Percentiles rank a stretch among this genome's conserved stretches.
Evolutionary conservation across 2,888 invertebrate species (phyloP).

Genomic region (Parascotia fuliginaria): DNA sequence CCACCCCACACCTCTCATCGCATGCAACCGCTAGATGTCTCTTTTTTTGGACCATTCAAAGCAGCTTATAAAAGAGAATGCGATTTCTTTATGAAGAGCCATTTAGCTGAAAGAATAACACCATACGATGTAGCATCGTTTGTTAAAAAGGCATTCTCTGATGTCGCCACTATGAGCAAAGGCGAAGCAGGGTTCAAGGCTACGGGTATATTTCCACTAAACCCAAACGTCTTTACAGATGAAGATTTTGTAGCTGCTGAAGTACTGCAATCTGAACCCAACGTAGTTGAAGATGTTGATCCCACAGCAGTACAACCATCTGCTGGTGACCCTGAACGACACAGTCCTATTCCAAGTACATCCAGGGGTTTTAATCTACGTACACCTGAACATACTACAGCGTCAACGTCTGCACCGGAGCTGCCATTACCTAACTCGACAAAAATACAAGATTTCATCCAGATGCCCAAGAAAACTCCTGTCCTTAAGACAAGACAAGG

Average conservation of each 20-base stretch:
- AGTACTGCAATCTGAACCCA: conserved; percentile 13
- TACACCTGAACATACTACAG: too few relatives aligned
- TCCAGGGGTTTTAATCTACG: too few relatives aligned
- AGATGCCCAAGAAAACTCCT: conserved; percentile 9
- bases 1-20: conserved; percentile 36
- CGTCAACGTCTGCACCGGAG: too few relatives aligned
- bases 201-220: conserved; percentile 19
- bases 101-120: too few relatives aligned
- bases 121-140: too few relatives aligned
- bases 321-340: too few relatives aligned
- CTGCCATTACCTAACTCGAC: conserved; percentile 12
- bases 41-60: conserved; percentile 3
- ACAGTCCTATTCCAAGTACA: too few relatives aligned
- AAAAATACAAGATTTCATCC: neutral
- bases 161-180: conserved; percentile 30
- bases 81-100: too few relatives aligned
- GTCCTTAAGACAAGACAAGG: conserved; percentile 9
- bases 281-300: neutral
- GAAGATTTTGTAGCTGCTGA: conserved; percentile 22
- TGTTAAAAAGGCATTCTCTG: conserved; percentile 9
- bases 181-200: conserved; percentile 29
- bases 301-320: neutral
- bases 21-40: conserved; percentile 13
- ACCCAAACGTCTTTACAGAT: neutral
- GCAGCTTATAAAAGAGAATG: too few relatives aligned